Percentiles rank a stretch among this genome's conserved stretches.
Evolutionary conservation across 2,797 vertebrate species (phyloP).

Genomic region (Fringilla coelebs): DNA sequence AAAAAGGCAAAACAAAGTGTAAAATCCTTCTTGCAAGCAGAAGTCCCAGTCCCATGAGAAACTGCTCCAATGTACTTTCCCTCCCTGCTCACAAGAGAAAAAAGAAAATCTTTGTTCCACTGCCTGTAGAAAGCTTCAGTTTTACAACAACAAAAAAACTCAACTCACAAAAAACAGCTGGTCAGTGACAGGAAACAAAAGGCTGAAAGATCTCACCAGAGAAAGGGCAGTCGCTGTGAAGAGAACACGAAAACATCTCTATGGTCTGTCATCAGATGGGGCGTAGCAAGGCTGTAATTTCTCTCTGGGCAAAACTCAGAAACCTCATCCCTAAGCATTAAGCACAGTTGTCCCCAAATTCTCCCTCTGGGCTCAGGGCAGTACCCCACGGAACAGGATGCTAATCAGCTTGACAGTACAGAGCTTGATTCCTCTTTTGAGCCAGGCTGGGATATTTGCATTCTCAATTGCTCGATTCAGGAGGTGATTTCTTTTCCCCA

Average conservation of each 20-base stretch:
- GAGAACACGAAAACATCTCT: neutral
- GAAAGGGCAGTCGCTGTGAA: neutral
- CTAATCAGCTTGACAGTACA: constrained; percentile 35
- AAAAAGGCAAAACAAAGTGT: constrained; percentile 28
- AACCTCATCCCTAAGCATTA: neutral
- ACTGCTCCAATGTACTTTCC: neutral
- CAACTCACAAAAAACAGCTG: constrained; percentile 52
- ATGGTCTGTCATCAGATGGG: neutral
- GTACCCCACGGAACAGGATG: neutral
- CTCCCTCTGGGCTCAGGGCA: neutral
- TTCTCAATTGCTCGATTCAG: constrained; percentile 58
- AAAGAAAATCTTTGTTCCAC: constrained; percentile 52
- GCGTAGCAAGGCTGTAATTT: neutral
- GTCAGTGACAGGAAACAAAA: constrained; percentile 48
- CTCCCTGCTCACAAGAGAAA: constrained; percentile 38
- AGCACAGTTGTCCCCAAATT: neutral
- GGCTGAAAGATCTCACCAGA: constrained; percentile 34
- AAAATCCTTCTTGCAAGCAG: constrained; percentile 40
- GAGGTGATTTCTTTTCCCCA: constrained; percentile 50
- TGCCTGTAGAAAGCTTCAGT: constrained; percentile 37
- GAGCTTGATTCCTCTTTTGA: constrained; percentile 47
- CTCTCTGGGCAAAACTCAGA: neutral
- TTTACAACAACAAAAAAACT: constrained; percentile 47
- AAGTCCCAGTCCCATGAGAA: constrained; percentile 52
- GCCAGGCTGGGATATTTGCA: constrained; percentile 34